phyloP scores from a whole-genome alignment of 2,888 invertebrate genomes.

The Lamellibrachia satsuma region DNA sequence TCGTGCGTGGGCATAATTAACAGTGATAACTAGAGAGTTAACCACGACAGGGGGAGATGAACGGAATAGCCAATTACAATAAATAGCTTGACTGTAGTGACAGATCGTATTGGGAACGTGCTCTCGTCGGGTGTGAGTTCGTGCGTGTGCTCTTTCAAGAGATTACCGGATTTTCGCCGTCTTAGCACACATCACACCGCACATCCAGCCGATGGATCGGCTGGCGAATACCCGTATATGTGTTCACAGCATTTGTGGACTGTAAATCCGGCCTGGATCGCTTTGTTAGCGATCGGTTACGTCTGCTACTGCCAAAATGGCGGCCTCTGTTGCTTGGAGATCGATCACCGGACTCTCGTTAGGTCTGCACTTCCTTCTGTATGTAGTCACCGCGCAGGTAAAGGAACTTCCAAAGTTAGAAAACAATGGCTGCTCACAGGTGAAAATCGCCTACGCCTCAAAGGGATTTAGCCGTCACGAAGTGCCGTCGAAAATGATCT shows the following conservation, averaged over 20 bases:
- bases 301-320: background rate
- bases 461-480: background rate
- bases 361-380: background rate
- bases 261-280: slow-evolving; percentile 6
- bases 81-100: slow-evolving; percentile 14
- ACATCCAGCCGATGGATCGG: background rate
- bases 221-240: background rate
- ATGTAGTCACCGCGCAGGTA: background rate
- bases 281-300: background rate
- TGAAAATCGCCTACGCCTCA: background rate
- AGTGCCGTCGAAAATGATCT: slow-evolving; percentile 9
- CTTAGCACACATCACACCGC: background rate
- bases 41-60: background rate
- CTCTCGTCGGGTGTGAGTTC: background rate
- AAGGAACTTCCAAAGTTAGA: background rate
- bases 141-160: background rate
- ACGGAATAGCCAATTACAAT: background rate
- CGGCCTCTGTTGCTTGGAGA: background rate
- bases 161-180: background rate
- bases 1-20: background rate
- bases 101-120: background rate
- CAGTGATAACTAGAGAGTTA: background rate
- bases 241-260: background rate
- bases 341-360: background rate
- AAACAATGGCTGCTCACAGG: slow-evolving; percentile 3